These are phyloP conservation scores for Centropyge bicolor DNA, from an alignment of 2,797 vertebrate genomes.

Conservation along the genomic window DNA sequence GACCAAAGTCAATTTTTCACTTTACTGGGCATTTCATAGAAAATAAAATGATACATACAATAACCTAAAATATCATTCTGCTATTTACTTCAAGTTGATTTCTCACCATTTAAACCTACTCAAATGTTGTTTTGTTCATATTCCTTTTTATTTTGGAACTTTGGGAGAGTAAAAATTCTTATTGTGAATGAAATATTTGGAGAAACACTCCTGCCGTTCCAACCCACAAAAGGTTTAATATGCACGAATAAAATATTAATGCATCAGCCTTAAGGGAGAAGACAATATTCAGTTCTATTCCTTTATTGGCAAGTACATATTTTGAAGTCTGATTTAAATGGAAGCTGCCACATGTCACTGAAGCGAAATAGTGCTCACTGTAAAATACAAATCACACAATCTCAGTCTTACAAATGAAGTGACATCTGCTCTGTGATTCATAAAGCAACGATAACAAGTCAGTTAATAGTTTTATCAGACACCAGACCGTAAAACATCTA, in stretches of 20 bases:
- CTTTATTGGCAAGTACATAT: constrained; percentile 80
- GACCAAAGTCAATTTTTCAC: constrained; percentile 77
- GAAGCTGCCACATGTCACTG: constrained; percentile 86
- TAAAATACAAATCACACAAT: constrained; percentile 85
- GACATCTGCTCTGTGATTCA: constrained; percentile 81
- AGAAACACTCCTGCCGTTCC: constrained; percentile 51
- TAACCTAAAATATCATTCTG: constrained; percentile 71
- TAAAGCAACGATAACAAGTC: constrained; percentile 77
- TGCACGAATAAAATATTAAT: constrained; percentile 72
- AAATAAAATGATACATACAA: constrained; percentile 61
- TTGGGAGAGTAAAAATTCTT: constrained; percentile 34
- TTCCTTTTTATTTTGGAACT: constrained; percentile 38
- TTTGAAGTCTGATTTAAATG: constrained; percentile 79
- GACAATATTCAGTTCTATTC: constrained; percentile 84
- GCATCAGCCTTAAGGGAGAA: constrained; percentile 70
- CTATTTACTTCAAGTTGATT: constrained; percentile 64
- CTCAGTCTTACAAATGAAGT: constrained; percentile 80
- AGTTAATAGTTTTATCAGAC: constrained; percentile 72
- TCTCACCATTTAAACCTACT: constrained; percentile 38
- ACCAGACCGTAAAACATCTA: constrained; percentile 75
- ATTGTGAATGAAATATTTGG: constrained; percentile 23
- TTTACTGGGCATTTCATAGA: constrained; percentile 69
- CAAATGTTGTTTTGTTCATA: constrained; percentile 47
- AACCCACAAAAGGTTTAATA: constrained; percentile 77
- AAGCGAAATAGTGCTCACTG: constrained; percentile 85